Percentiles rank a stretch among this genome's conserved stretches.
Conservation (phyloP, 2,888 invertebrate genomes). For the Meloe dianella region DNA sequence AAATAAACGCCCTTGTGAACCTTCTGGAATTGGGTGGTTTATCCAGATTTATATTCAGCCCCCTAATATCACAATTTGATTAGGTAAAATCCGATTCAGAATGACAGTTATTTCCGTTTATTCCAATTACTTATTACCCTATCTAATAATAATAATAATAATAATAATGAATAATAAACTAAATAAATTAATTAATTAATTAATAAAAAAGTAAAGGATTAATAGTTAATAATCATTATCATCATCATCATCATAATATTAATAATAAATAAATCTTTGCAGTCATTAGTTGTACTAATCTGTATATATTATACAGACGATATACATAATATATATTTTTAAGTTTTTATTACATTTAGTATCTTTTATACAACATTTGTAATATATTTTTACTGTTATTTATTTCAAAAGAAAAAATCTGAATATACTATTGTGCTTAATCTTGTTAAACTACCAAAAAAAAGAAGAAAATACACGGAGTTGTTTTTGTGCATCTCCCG, state of each 20-base stretch:
- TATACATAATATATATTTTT: slow-evolving; percentile 46
- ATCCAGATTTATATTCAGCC: slow-evolving; percentile 41
- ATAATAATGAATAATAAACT: background rate
- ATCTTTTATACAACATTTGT: slow-evolving; percentile 58
- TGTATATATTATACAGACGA: slow-evolving; percentile 58
- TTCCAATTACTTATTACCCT: slow-evolving; percentile 35
- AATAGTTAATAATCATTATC: slow-evolving; percentile 2
- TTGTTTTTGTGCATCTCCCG: slow-evolving; percentile 50
- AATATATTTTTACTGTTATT: slow-evolving; percentile 58
- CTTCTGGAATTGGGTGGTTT: slow-evolving; percentile 50
- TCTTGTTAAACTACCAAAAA: slow-evolving; percentile 48
- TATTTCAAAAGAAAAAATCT: slow-evolving; percentile 50
- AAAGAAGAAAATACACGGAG: slow-evolving; percentile 44
- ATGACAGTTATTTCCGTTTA: slow-evolving; percentile 53
- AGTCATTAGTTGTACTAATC: slow-evolving; percentile 54
- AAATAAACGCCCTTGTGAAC: slow-evolving; percentile 44
- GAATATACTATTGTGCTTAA: slow-evolving; percentile 50
- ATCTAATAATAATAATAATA: slow-evolving; percentile 20
- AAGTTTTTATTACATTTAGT: slow-evolving; percentile 55
- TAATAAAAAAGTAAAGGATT: slow-evolving; percentile 5
- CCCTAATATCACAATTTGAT: slow-evolving; percentile 49
- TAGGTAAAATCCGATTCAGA: slow-evolving; percentile 46
- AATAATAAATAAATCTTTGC: slow-evolving; percentile 39
- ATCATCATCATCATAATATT: background rate
- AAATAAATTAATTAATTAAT: background rate